phyloP scores from a whole-genome alignment of 2,113 vertebrate genomes.

The Holacanthus passer region DNA sequence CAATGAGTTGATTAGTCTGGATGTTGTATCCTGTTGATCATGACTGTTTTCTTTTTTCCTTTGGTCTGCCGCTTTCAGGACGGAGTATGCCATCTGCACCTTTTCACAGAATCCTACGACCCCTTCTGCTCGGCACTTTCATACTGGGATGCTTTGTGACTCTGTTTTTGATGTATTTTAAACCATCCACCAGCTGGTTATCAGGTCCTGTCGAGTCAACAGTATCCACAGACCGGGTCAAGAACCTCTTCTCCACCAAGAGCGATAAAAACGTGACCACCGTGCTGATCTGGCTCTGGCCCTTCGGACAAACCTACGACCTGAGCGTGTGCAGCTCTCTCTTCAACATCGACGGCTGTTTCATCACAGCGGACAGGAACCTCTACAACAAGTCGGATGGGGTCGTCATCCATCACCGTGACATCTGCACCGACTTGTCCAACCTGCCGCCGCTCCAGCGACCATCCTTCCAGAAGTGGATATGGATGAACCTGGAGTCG shows the following conservation, averaged over 20 bases:
- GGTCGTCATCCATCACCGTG: constrained; percentile 94
- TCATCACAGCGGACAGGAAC: constrained; percentile 93
- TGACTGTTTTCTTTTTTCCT: neutral
- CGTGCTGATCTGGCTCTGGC: constrained; percentile 96
- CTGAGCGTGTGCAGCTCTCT: constrained; percentile 90
- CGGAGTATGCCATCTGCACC: constrained; percentile 96
- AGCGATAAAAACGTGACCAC: constrained; percentile 92
- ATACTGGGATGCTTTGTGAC: constrained; percentile 95
- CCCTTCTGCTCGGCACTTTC: constrained; percentile 92
- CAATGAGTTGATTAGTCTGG: neutral
- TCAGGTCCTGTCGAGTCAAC: constrained; percentile 93
- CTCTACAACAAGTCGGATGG: constrained; percentile 94
- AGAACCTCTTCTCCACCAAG: constrained; percentile 91
- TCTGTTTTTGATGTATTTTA: constrained; percentile 96
- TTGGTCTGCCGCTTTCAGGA: constrained; percentile 81
- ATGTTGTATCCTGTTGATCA: constrained; percentile 5
- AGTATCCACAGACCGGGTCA: constrained; percentile 90
- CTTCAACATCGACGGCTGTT: constrained; percentile 94
- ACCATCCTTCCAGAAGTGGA: constrained; percentile 96
- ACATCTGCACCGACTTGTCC: constrained; percentile 93
- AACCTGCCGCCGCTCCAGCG: constrained; percentile 92
- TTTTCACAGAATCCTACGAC: constrained; percentile 94
- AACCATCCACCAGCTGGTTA: constrained; percentile 94
- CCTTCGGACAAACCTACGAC: constrained; percentile 95
- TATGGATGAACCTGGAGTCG: constrained; percentile 99